Percentiles rank a stretch among this genome's conserved stretches.
These are phyloP conservation scores for Asbolus verrucosus DNA, from an alignment of 1,140 invertebrate species.

Conservation along the genomic window DNA sequence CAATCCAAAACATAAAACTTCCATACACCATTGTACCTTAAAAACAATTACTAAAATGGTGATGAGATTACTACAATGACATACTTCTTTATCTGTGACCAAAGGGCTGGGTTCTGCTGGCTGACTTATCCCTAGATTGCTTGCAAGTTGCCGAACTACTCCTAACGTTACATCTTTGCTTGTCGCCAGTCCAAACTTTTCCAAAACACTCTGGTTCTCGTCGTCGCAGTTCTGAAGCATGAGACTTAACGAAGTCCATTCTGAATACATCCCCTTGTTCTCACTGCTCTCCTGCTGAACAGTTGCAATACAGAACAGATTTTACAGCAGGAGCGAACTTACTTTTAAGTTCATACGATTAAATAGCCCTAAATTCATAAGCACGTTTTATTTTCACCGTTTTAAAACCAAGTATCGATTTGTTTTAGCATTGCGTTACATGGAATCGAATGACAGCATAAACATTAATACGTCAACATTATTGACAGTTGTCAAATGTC, in stretches of 20 bases:
- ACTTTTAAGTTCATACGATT: constrained; percentile 80
- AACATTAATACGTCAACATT: neutral
- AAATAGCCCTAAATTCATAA: constrained; percentile 82
- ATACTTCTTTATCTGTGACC: constrained; percentile 81
- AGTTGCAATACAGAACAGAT: constrained; percentile 22
- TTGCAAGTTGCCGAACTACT: constrained; percentile 84
- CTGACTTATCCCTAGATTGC: constrained; percentile 81
- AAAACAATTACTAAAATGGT: constrained; percentile 16
- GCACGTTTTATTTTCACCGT: constrained; percentile 57
- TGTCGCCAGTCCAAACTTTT: constrained; percentile 81
- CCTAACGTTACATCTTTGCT: constrained; percentile 86
- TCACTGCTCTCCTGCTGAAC: constrained; percentile 66
- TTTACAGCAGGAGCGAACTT: constrained; percentile 55
- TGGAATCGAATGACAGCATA: no score
- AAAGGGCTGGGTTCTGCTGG: constrained; percentile 81
- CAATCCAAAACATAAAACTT: constrained; percentile 93
- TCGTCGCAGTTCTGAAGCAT: constrained; percentile 76
- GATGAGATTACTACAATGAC: constrained; percentile 22
- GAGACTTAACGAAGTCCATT: constrained; percentile 84
- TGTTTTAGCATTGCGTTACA: no score
- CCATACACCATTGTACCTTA: constrained; percentile 88
- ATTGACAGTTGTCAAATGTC: constrained; percentile 6
- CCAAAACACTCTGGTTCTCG: constrained; percentile 83
- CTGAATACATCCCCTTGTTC: constrained; percentile 83
- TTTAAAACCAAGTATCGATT: neutral